A percentile compares a stretch with the other conserved stretches of the same genome.
These are phyloP conservation scores for Gortyna flavago DNA, from an alignment of 2,888 invertebrate genomes.

Conservation along the genomic window DNA sequence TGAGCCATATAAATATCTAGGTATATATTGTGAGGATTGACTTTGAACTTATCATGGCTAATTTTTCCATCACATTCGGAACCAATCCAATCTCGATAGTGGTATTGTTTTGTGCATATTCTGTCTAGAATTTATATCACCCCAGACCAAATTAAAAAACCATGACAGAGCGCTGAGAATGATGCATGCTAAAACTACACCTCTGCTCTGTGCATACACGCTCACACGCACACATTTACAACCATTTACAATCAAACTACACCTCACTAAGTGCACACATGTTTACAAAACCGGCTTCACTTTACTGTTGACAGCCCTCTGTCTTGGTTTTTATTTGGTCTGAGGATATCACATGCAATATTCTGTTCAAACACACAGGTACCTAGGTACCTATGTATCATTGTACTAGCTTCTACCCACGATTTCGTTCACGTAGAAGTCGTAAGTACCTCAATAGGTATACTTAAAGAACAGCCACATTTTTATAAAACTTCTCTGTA, in stretches of 20 bases:
- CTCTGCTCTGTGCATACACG: too few relatives aligned
- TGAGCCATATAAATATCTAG: not conserved
- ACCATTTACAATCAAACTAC: too few relatives aligned
- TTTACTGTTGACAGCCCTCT: too few relatives aligned
- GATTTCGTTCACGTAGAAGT: not conserved
- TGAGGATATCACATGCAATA: not conserved
- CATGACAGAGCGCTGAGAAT: too few relatives aligned
- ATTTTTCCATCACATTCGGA: not conserved
- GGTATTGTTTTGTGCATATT: not conserved
- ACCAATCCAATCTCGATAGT: not conserved
- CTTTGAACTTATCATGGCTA: not conserved
- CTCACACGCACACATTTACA: too few relatives aligned
- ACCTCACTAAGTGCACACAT: too few relatives aligned
- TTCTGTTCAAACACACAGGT: too few relatives aligned
- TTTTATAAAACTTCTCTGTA: not conserved
- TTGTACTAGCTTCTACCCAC: not conserved
- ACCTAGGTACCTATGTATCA: too few relatives aligned
- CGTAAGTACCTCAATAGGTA: not conserved
- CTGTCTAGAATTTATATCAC: not conserved
- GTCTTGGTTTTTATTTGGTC: too few relatives aligned
- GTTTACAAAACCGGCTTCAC: too few relatives aligned
- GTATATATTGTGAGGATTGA: not conserved
- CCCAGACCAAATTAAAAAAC: too few relatives aligned
- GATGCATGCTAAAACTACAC: too few relatives aligned
- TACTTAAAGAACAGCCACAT: not conserved